A percentile compares a stretch with the other conserved stretches of the same genome.
Evolutionary conservation across 2,113 vertebrate species (phyloP).

Genomic region (Bufo bufo): DNA sequence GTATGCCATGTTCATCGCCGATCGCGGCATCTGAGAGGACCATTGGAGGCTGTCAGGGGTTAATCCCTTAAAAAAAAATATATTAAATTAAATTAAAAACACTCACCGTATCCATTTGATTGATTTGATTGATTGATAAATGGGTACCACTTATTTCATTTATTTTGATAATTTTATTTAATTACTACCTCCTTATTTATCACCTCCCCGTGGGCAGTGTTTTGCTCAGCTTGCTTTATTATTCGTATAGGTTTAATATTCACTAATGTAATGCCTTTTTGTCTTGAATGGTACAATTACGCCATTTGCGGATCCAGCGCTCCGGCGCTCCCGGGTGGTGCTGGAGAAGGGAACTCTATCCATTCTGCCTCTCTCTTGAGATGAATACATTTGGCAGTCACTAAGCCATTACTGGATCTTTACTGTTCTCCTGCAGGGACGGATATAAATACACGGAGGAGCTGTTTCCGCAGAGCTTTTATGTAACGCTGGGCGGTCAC

Average conservation of each 20-base stretch:
- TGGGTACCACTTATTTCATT: no score
- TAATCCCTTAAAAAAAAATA: no score
- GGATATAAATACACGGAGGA: conserved; percentile 12
- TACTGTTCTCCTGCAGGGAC: not conserved
- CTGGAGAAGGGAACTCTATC: not conserved
- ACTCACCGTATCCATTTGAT: no score
- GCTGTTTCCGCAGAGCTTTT: not conserved
- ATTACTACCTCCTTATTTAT: no score
- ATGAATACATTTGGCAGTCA: conserved; percentile 32
- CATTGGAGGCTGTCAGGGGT: no score
- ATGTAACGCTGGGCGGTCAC: conserved; percentile 7
- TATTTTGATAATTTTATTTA: no score
- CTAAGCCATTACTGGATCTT: conserved; percentile 12
- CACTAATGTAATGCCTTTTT: not conserved
- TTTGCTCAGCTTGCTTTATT: no score
- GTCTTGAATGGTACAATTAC: not conserved
- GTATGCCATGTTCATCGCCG: no score
- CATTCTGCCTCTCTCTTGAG: conserved; percentile 19
- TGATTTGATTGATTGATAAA: no score
- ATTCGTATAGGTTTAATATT: not conserved
- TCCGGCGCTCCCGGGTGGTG: not conserved
- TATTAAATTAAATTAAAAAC: no score
- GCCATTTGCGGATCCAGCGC: not conserved
- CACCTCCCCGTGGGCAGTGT: no score
- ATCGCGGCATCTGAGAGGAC: no score